phyloP scores from a whole-genome alignment of 1,140 invertebrate species.

The Diprion similis region DNA sequence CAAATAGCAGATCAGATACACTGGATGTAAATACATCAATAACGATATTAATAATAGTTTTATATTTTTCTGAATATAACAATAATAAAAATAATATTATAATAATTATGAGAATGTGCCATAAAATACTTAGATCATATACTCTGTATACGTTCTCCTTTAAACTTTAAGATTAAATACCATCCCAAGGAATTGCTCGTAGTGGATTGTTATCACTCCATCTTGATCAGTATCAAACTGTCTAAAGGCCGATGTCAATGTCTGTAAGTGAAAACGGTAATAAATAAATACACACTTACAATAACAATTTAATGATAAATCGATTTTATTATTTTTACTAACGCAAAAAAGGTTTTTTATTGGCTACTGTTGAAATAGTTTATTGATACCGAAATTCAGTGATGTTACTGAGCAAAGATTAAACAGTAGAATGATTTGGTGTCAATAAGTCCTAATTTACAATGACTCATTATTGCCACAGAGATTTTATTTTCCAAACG shows the following conservation, averaged over 20 bases:
- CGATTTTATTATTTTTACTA: constrained; percentile 6
- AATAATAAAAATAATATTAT: background rate
- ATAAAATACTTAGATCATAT: background rate
- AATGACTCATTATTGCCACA: too few species aligned
- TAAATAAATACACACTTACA: constrained; percentile 18
- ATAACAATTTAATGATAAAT: constrained; percentile 19
- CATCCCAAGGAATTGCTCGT: constrained; percentile 96
- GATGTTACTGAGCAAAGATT: constrained; percentile 14
- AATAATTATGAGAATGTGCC: constrained; percentile 2
- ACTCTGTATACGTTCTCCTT: constrained; percentile 34
- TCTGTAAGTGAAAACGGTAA: constrained; percentile 70
- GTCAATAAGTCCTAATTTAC: too few species aligned
- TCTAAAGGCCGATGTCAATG: constrained; percentile 87
- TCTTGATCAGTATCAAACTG: constrained; percentile 92
- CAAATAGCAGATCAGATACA: too few species aligned
- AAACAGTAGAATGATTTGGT: background rate
- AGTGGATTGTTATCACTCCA: constrained; percentile 95
- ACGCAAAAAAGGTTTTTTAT: background rate
- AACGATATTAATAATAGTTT: background rate
- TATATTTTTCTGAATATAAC: background rate
- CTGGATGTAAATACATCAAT: background rate
- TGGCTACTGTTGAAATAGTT: background rate
- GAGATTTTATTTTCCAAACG: constrained; percentile 10
- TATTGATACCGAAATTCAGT: background rate
- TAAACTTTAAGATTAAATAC: constrained; percentile 93